These are phyloP conservation scores for Rhinolophus ferrumequinum DNA, from an alignment of 2,113 vertebrate genomes.

Conservation along the genomic window DNA sequence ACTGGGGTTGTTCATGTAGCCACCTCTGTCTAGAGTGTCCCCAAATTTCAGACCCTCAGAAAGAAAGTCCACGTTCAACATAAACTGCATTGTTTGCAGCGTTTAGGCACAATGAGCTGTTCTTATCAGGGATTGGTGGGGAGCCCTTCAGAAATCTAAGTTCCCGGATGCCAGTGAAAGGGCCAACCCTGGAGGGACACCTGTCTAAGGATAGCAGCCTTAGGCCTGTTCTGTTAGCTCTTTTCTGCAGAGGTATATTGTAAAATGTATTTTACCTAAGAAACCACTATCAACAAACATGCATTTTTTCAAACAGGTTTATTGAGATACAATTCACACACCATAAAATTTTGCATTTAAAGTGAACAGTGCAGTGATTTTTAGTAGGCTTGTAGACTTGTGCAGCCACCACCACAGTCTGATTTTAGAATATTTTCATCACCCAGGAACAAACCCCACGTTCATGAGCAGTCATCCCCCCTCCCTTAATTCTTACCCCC, in stretches of 20 bases:
- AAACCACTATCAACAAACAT: not conserved
- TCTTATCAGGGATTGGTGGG: not conserved
- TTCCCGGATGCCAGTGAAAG: not conserved
- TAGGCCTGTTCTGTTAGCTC: not conserved
- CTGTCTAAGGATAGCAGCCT: not conserved
- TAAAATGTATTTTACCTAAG: not conserved
- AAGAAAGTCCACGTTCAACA: not conserved
- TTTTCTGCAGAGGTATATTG: not conserved
- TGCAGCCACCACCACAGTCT: not conserved
- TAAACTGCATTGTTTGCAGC: not conserved
- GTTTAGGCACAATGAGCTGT: not conserved
- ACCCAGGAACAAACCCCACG: not conserved
- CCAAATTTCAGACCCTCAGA: not conserved
- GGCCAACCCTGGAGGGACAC: not conserved
- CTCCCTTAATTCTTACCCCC: not conserved
- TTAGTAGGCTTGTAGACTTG: not conserved
- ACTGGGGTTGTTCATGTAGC: not conserved
- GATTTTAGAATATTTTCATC: conserved; percentile 5
- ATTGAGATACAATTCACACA: not conserved
- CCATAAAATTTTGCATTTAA: not conserved
- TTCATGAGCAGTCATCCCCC: not conserved
- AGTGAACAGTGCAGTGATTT: not conserved
- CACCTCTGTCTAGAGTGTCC: not conserved
- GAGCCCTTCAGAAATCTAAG: not conserved
- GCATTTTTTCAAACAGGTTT: not conserved